Evolutionary conservation across 2,113 vertebrate genomes (phyloP), one percentile per base, ranked within the genome.

Genomic region (Podarcis raffonei): DNA sequence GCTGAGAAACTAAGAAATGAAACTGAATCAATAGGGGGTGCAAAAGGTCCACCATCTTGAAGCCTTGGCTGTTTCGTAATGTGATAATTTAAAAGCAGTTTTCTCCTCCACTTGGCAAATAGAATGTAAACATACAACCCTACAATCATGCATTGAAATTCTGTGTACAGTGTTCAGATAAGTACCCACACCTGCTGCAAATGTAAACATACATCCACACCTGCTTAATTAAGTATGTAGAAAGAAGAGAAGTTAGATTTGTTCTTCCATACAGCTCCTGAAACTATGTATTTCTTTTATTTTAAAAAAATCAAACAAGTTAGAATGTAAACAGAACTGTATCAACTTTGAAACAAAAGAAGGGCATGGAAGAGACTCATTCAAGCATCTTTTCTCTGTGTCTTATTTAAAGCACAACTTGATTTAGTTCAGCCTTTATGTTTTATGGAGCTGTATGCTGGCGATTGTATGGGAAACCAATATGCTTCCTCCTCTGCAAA

Each of bases 131-230:
- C 84, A 35, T 75, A 84, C n/a, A 37, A 77, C 32, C 84, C 62
- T 82, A 25, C 27, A 76, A 32, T 22, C 65, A 1, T 39, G 89
- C 74, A 74, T 83, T 77, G 84, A 69, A n/a, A 85, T 82, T 76
- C 62, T 69, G 35, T 53, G 57, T 75, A 35, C 88, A 81, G 23
- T 74, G 30, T 75, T 75, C 79, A 81, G 84, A 30, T 76, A 87
- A 89, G 42, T 87, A 23, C 39, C 48, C 3, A 25, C 9, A 90
- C 30, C 80, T 89, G 71, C 65, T 75, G n/a, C 2, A 53, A 83
- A 39, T 18, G 48, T 81, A 81, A 89, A 88, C 91, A 84, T 87
- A 4, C 48, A 83, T 83, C 75, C 42, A 75, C 69, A 86, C 3
- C 59, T 87, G 48, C 78, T 86, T 89, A 22, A 83, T 81, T 83